A percentile compares a stretch with the other conserved stretches of the same genome.
Evolutionary conservation across 2,113 vertebrate species (phyloP).

Genomic region (Balaeniceps rex): DNA sequence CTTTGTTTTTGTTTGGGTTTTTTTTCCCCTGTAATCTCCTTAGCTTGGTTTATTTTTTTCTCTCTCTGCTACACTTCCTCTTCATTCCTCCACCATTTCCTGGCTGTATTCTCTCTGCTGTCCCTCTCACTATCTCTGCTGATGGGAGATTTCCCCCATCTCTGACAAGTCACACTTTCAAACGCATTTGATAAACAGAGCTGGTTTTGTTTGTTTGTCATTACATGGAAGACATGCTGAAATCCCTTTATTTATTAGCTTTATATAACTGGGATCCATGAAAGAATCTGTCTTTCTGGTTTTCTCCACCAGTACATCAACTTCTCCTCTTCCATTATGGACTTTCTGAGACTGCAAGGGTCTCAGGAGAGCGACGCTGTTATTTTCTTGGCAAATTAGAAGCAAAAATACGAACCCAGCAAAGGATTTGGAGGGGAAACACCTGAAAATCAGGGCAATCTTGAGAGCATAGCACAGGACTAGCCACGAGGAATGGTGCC

Average conservation of each 20-base stretch:
- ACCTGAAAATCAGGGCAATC: not conserved
- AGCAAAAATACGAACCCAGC: not conserved
- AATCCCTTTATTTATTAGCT: not conserved
- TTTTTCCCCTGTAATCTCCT: not conserved
- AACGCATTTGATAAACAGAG: not conserved
- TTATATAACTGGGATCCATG: not conserved
- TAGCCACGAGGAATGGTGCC: not conserved
- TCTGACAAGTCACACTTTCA: not conserved
- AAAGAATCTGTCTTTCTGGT: not conserved
- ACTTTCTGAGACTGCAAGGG: not conserved
- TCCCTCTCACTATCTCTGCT: not conserved
- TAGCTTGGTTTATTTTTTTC: not conserved
- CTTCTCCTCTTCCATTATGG: not conserved
- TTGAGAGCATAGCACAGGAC: not conserved
- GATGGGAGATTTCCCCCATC: not conserved
- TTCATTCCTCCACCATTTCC: not conserved
- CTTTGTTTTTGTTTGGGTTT: not conserved
- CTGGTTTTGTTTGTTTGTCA: not conserved
- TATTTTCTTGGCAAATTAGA: not conserved
- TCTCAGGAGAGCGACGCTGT: rapidly evolving
- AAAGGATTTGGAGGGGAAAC: not conserved
- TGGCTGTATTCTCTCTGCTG: not conserved
- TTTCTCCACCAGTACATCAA: not conserved
- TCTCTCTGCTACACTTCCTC: not conserved
- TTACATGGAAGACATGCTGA: not conserved